Percentiles rank a stretch among this genome's conserved stretches.
phyloP scores from a whole-genome alignment of 2,113 vertebrate species.

The Perognathus longimembris region DNA sequence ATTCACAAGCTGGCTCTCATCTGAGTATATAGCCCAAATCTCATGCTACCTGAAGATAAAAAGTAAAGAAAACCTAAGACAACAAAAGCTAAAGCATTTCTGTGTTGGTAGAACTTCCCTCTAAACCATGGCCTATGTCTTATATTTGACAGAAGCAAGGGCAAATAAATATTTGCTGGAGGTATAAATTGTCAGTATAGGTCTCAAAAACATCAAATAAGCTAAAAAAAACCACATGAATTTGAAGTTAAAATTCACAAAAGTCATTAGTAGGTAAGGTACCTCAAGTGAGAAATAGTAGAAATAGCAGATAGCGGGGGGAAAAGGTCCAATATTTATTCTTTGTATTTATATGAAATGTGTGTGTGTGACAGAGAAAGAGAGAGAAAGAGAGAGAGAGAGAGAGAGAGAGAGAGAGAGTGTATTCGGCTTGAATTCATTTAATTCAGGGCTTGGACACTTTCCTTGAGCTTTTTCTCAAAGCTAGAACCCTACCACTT shows the following conservation, averaged over 20 bases:
- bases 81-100: not conserved
- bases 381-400: too few relatives aligned
- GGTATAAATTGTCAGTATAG: not conserved
- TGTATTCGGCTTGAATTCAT: too few relatives aligned
- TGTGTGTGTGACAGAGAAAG: too few relatives aligned
- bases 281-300: not conserved
- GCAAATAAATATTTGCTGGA: not conserved
- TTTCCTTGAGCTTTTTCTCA: too few relatives aligned
- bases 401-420: too few relatives aligned
- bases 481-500: too few relatives aligned
- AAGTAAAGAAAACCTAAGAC: not conserved
- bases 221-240: not conserved
- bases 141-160: not conserved
- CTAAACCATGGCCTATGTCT: not conserved
- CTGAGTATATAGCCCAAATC: not conserved
- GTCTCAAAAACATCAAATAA: not conserved
- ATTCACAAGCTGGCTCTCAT: not conserved
- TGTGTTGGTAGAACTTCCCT: not conserved
- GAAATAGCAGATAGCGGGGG: not conserved
- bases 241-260: slow-evolving; percentile 9
- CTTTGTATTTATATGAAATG: too few relatives aligned
- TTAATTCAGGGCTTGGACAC: too few relatives aligned
- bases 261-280: not conserved
- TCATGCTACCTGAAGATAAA: not conserved
- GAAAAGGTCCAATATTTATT: too few relatives aligned